Evolutionary conservation across 2,888 invertebrate genomes (phyloP), one percentile per base, ranked within the genome.

Genomic region (Meteorus colon): DNA sequence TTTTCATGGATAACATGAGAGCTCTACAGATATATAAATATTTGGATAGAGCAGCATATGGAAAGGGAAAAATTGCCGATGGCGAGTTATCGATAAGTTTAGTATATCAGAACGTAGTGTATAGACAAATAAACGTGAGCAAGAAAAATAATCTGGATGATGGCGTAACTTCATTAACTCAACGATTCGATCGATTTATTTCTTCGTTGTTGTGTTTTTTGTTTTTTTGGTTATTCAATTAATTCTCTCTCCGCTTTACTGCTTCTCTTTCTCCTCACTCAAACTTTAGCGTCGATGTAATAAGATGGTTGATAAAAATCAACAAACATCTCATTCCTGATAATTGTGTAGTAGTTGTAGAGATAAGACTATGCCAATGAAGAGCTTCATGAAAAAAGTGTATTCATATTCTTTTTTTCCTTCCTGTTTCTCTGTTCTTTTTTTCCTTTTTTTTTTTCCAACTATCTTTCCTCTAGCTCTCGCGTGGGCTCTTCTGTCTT

Each of bases 1-100:
- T 65, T 65, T 34, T 65, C 41, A 65, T 41, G 37, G 37, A 65
- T 34, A 62, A 62, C 62, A 62, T 24, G 24, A 55, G 55, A 55
- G 19, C 19, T 12, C 31, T 31, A 4, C n/a, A 62, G 27, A 62
- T 62, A 62, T n/a, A 31, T 29, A 62, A 14, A 62, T 62, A 31
- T 62, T 29, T 16, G 12, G 5, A 29, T 31, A 31, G 14, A 31
- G 4, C 62, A 16, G 62, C 41, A 14, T 6, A 19, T n/a, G 55
- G 55, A 8, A 55, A 24, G 41, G 65, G n/a, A 37, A 41, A 37
- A 65, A 65, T 34, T 65, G 65, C 34, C 65, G 19, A 37, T 65
- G 65, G 37, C 31, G 37, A 65, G 62, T 62, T 62, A 62, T 62
- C 62, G 62, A 62, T 31, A 31, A 62, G 62, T 62, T 34, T 3